A percentile compares a stretch with the other conserved stretches of the same genome.
These are phyloP conservation scores for Falco naumanni DNA, from an alignment of 2,797 vertebrate species.

Conservation along the genomic window DNA sequence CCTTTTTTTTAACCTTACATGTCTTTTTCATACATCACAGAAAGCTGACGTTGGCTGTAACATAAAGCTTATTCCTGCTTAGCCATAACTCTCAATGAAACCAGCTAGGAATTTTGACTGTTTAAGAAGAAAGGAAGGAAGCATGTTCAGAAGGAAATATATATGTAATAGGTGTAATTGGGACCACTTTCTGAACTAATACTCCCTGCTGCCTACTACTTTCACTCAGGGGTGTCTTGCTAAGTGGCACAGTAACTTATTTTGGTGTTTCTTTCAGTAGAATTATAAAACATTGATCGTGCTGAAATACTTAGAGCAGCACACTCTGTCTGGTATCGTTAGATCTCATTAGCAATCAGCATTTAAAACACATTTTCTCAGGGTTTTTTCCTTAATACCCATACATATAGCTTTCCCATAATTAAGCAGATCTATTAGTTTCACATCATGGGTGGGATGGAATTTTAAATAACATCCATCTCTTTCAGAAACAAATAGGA, in stretches of 20 bases:
- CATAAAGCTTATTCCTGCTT: background rate
- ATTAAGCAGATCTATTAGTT: conserved; percentile 79
- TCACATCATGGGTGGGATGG: conserved; percentile 72
- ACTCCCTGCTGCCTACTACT: background rate
- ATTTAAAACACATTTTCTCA: conserved; percentile 76
- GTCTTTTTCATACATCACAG: background rate
- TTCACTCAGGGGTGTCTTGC: conserved; percentile 43
- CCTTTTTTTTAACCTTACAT: background rate
- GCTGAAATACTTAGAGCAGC: conserved; percentile 60
- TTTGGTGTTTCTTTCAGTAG: conserved; percentile 45
- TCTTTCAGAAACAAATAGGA: conserved; percentile 73
- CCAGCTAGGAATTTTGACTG: background rate
- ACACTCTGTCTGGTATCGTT: conserved; percentile 74
- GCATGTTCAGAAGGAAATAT: background rate
- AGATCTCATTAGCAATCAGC: conserved; percentile 76
- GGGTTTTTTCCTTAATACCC: conserved; percentile 66
- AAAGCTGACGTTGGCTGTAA: background rate
- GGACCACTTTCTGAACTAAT: conserved; percentile 14
- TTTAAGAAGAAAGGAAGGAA: conserved; percentile 9
- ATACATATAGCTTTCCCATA: conserved; percentile 68
- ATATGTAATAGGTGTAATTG: background rate
- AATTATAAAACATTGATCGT: conserved; percentile 70
- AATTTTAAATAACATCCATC: conserved; percentile 77
- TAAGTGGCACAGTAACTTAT: conserved; percentile 57
- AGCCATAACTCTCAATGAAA: background rate